These are phyloP conservation scores for Lithobates sylvaticus DNA, from an alignment of 2,797 vertebrate genomes.

Conservation along the genomic window DNA sequence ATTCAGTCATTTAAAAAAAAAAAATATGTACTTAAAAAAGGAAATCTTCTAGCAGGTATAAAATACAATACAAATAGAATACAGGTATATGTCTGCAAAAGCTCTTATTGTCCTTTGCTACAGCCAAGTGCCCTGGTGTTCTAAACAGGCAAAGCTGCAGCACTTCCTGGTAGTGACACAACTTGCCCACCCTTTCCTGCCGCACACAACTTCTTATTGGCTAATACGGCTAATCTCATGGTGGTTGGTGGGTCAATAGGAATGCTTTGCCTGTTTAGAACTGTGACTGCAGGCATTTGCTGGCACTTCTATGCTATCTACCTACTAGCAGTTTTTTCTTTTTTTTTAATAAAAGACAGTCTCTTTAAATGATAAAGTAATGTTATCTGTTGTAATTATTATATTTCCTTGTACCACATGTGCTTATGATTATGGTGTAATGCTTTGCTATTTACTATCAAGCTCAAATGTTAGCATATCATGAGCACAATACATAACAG, in stretches of 20 bases:
- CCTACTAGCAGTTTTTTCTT: too few relatives aligned
- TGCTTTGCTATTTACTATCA: neutral
- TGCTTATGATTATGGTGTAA: neutral
- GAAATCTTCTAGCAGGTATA: neutral
- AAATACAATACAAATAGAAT: too few relatives aligned
- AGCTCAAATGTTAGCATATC: neutral
- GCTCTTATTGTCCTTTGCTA: neutral
- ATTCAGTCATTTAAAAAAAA: constrained; percentile 7
- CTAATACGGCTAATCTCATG: neutral
- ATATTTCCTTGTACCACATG: neutral
- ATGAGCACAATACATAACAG: neutral
- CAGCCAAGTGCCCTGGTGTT: neutral
- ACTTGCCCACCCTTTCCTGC: too few relatives aligned
- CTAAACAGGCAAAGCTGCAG: neutral
- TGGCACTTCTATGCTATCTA: neutral
- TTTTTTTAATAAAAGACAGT: too few relatives aligned
- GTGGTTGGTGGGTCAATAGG: neutral
- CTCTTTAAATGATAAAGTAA: neutral
- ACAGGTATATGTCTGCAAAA: neutral
- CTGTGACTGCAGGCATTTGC: too few relatives aligned
- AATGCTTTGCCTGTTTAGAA: neutral
- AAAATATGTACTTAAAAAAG: neutral
- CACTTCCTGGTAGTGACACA: neutral
- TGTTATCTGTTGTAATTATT: constrained; percentile 7
- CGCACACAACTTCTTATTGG: neutral